phyloP scores from a whole-genome alignment of 2,113 vertebrate species.

The rabbit (Oryctolagus cuniculus) region DNA sequence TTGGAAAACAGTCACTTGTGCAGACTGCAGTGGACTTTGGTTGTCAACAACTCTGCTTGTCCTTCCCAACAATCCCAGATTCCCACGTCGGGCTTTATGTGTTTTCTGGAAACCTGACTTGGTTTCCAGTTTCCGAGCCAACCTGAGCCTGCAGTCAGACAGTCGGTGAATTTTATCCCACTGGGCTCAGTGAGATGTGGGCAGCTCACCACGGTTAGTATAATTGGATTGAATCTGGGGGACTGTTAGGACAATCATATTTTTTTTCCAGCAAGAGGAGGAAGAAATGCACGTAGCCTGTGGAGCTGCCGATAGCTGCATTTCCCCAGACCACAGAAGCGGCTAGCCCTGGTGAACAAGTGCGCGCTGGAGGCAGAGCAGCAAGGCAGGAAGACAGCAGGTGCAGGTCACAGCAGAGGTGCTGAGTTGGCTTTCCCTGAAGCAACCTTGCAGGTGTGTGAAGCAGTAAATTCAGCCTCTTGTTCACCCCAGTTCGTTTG shows the following conservation, averaged over 20 bases:
- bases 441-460: neutral
- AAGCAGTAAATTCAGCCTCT: neutral
- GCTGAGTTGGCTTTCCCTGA: neutral
- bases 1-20: neutral
- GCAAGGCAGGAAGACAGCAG: neutral
- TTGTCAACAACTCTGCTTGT: neutral
- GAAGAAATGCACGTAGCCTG: neutral
- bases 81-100: neutral
- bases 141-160: neutral
- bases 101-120: neutral
- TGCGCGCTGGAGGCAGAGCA: neutral
- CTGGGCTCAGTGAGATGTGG: neutral
- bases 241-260: neutral
- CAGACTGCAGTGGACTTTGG: neutral
- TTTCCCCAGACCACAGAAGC: neutral
- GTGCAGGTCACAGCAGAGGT: neutral
- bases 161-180: neutral
- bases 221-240: neutral
- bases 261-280: neutral
- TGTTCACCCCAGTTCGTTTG: neutral
- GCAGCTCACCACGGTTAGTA: neutral
- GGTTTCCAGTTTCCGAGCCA: neutral
- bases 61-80: neutral
- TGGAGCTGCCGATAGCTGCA: neutral
- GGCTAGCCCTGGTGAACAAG: rapidly evolving